phyloP scores from a whole-genome alignment of 1,140 invertebrate genomes.

The Piezodorus guildinii region DNA sequence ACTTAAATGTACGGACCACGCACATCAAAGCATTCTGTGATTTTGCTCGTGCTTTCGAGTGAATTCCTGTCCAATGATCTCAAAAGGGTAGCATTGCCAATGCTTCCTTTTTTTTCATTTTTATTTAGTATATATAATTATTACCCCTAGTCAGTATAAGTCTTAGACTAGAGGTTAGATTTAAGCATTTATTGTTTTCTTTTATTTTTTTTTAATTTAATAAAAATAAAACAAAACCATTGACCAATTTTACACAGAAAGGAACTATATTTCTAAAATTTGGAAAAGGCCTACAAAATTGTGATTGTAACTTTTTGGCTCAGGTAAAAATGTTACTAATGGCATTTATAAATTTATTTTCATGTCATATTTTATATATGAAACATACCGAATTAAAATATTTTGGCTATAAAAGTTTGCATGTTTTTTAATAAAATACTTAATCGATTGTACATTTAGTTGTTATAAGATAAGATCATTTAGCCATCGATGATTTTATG shows the following conservation, averaged over 20 bases:
- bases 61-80: conserved; percentile 26
- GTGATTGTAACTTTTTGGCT: conserved; percentile 19
- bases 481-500: neutral
- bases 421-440: neutral
- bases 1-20: conserved; percentile 21
- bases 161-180: conserved; percentile 22
- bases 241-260: conserved; percentile 15
- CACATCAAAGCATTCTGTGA: conserved; percentile 27
- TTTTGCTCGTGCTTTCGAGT: conserved; percentile 22
- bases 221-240: conserved; percentile 11
- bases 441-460: conserved; percentile 7
- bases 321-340: conserved; percentile 19
- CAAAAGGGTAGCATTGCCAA: conserved; percentile 11
- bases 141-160: conserved; percentile 23
- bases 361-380: conserved; percentile 12
- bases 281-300: conserved; percentile 16
- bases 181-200: conserved; percentile 15
- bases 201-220: conserved; percentile 16
- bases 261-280: no score
- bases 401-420: conserved; percentile 1
- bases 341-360: conserved; percentile 10
- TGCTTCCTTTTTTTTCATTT: conserved; percentile 16
- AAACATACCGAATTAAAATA: conserved; percentile 13
- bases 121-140: conserved; percentile 11
- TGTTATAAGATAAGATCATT: neutral